These are phyloP conservation scores for Muntiacus muntjak DNA, from an alignment of 2,113 vertebrate genomes.

Conservation along the genomic window DNA sequence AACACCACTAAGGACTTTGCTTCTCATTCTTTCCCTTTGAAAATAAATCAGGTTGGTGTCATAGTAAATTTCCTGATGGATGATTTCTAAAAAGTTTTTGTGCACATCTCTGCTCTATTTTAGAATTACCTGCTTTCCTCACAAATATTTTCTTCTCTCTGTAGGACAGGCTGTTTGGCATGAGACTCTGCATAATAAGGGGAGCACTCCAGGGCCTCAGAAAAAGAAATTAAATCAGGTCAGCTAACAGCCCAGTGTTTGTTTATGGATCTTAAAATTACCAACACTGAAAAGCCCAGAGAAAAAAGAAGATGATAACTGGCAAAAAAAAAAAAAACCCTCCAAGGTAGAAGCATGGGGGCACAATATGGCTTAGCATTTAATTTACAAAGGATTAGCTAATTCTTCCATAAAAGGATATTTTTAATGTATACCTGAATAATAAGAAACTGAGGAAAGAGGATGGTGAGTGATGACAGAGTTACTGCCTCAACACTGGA, in stretches of 20 bases:
- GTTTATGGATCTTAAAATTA: not conserved
- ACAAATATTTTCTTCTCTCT: not conserved
- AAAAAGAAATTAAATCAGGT: conserved; percentile 26
- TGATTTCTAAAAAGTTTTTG: conserved; percentile 17
- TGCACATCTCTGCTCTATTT: not conserved
- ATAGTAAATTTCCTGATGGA: not conserved
- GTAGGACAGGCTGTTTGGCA: not conserved
- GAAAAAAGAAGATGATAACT: not conserved
- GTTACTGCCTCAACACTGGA: not conserved
- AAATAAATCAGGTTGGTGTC: not conserved
- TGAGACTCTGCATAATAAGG: not conserved
- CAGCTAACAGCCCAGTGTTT: not conserved
- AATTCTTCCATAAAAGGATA: not conserved
- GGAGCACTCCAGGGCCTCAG: not conserved
- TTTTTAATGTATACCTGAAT: not conserved
- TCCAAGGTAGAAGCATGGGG: not conserved
- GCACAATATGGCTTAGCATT: not conserved
- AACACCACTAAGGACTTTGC: not conserved
- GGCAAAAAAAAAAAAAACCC: not conserved
- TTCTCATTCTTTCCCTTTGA: not conserved
- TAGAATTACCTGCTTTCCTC: conserved; percentile 15
- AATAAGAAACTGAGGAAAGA: not conserved
- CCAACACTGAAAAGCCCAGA: not conserved
- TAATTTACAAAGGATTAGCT: not conserved
- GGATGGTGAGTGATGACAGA: not conserved